Conservation (phyloP, 2,888 invertebrate genomes). For the Dicycla oo region DNA sequence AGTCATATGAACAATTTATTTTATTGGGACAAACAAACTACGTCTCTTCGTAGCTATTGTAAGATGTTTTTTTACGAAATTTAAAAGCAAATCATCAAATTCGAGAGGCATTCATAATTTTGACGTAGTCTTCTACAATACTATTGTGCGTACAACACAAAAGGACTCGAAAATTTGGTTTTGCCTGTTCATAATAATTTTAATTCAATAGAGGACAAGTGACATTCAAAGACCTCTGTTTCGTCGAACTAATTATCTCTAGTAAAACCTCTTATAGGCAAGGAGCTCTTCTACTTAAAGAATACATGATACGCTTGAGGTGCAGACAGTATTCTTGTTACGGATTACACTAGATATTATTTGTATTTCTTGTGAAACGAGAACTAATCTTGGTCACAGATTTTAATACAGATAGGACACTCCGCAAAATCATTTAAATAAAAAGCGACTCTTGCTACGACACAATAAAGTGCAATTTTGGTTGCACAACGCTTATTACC, state of each 20-base stretch:
- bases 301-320: not conserved
- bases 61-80: conserved; percentile 21
- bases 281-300: not conserved
- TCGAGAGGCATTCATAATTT: conserved; percentile 57
- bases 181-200: conserved; percentile 47
- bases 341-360: not conserved
- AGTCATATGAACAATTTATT: conserved; percentile 15
- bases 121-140: conserved; percentile 48
- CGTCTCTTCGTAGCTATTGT: conserved; percentile 9
- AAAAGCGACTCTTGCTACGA: no score
- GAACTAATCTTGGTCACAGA: not conserved
- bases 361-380: conserved; percentile 6
- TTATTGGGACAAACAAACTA: conserved; percentile 15
- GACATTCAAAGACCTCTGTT: conserved; percentile 31
- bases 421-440: no score
- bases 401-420: no score
- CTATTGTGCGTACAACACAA: conserved; percentile 58
- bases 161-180: conserved; percentile 51
- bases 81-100: conserved; percentile 52
- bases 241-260: conserved; percentile 38
- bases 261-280: conserved; percentile 1
- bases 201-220: conserved; percentile 43
- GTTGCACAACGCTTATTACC: no score
- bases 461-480: no score
- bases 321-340: not conserved